Conservation (phyloP, 2,888 invertebrate species). For the Volucella inanis region DNA sequence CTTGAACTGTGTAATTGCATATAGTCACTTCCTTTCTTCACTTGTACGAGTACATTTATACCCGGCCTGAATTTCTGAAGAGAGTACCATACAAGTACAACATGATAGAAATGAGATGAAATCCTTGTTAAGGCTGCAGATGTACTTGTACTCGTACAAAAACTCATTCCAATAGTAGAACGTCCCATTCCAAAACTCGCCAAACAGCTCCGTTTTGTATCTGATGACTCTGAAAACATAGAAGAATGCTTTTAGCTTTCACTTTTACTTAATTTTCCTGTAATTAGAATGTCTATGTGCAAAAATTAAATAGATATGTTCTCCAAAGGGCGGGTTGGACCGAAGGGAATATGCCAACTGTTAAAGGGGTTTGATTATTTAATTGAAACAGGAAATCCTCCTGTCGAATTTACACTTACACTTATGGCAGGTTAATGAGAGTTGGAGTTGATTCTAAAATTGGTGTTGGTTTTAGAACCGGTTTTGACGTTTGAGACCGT, state of each 20-base stretch:
- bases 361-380: conserved; percentile 63
- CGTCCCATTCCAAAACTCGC: no score
- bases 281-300: conserved; percentile 73
- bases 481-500: neutral
- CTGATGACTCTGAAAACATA: neutral
- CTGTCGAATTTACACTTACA: conserved; percentile 74
- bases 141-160: conserved; percentile 9
- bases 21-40: conserved; percentile 21
- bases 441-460: conserved; percentile 20
- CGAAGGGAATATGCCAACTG: neutral
- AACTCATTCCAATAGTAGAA: neutral
- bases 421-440: conserved; percentile 42
- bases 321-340: conserved; percentile 17
- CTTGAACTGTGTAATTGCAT: conserved; percentile 63
- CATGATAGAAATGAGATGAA: conserved; percentile 1
- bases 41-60: neutral
- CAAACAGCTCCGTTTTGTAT: no score
- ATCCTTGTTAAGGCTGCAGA: conserved; percentile 14
- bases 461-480: neutral
- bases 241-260: conserved; percentile 70
- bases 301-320: conserved; percentile 65
- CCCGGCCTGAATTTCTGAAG: neutral
- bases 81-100: neutral
- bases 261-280: conserved; percentile 73
- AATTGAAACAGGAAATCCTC: conserved; percentile 69